phyloP scores from a whole-genome alignment of 1,140 invertebrate species.

The Habropoda laboriosa region DNA sequence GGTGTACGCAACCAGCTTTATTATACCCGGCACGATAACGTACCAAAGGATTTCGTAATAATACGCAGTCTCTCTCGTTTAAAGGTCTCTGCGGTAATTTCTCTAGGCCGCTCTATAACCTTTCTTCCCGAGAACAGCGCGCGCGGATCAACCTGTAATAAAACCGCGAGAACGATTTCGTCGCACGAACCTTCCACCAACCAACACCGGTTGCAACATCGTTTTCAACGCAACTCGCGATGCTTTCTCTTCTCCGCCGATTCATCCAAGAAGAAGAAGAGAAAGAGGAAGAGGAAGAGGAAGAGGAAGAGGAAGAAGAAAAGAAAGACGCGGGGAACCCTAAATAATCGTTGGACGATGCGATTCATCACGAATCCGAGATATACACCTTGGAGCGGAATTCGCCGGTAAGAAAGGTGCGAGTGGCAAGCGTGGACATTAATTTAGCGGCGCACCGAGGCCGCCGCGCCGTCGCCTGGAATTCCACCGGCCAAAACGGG shows the following conservation, averaged over 20 bases:
- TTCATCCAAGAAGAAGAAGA: no score
- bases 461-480: slow-evolving; percentile 37
- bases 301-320: no score
- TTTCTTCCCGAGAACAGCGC: background rate
- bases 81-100: slow-evolving; percentile 32
- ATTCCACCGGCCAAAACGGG: slow-evolving; percentile 41
- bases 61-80: slow-evolving; percentile 9
- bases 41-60: slow-evolving; percentile 14
- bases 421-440: slow-evolving; percentile 30
- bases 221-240: background rate
- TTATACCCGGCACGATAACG: slow-evolving; percentile 20
- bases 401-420: slow-evolving; percentile 20
- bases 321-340: background rate
- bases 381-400: slow-evolving; percentile 2
- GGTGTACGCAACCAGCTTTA: background rate
- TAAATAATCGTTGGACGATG: background rate
- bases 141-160: no score
- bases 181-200: background rate
- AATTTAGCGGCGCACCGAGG: slow-evolving; percentile 29
- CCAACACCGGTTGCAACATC: no score
- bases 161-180: background rate
- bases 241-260: slow-evolving; percentile 12
- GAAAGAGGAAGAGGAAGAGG: no score
- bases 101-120: background rate
- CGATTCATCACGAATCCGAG: background rate